Evolutionary conservation across 1,140 invertebrate genomes (phyloP).

Genomic region (Aphelenchoides fujianensis): DNA sequence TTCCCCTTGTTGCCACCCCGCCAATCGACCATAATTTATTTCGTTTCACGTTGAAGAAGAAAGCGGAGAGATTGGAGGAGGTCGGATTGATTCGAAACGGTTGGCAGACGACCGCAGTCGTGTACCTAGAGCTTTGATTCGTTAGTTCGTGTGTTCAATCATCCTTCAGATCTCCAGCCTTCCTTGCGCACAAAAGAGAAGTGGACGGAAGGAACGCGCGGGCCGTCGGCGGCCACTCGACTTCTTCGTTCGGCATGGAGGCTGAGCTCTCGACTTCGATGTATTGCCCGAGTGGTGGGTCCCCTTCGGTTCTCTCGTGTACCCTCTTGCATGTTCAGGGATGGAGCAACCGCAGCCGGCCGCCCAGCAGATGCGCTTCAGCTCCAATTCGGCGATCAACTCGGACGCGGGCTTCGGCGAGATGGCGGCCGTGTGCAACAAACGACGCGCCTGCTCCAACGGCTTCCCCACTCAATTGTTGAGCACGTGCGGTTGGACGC

Average conservation of each 20-base stretch:
- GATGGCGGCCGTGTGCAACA: not conserved
- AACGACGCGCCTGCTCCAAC: constrained; percentile 9
- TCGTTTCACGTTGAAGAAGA: too few species aligned
- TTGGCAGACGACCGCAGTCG: too few species aligned
- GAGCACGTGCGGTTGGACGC: constrained; percentile 7
- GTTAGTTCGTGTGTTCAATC: too few species aligned
- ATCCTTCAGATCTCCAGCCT: too few species aligned
- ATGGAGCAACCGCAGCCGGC: not conserved
- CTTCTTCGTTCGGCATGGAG: not conserved
- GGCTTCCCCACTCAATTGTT: constrained; percentile 10
- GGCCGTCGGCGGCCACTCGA: not conserved
- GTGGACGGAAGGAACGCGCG: too few species aligned
- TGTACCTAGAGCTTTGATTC: too few species aligned
- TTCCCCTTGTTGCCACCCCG: too few species aligned
- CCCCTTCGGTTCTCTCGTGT: not conserved
- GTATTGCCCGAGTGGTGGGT: constrained; percentile 1
- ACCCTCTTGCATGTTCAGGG: not conserved
- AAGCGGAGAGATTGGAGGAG: too few species aligned
- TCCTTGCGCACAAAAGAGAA: too few species aligned
- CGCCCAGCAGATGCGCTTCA: constrained; percentile 9
- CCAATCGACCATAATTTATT: too few species aligned
- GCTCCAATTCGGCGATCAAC: constrained; percentile 5
- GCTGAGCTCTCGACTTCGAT: not conserved
- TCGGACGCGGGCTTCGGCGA: not conserved
- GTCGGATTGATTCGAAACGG: too few species aligned